Conservation (phyloP, 1,140 invertebrate species). For the Zaprionus vittiger region DNA sequence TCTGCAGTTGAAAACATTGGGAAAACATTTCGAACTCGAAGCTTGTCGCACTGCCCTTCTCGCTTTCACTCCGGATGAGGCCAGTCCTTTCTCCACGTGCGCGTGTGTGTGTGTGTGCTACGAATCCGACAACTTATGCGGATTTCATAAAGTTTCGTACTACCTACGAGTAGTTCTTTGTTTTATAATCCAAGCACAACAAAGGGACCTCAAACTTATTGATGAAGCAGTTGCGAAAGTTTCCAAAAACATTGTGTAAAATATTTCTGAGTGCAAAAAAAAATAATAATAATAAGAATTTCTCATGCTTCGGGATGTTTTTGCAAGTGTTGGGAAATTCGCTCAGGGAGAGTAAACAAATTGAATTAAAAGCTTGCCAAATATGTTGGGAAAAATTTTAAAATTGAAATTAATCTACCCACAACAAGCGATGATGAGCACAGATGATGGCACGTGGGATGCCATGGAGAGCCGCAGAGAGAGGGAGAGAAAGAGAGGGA, state of each 20-base stretch:
- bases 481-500: too few relatives aligned
- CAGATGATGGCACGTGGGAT: background rate
- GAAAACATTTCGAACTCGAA: background rate
- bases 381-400: background rate
- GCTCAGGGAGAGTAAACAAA: background rate
- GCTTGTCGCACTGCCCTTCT: background rate
- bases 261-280: background rate
- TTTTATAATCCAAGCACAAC: conserved; percentile 1
- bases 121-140: conserved; percentile 2
- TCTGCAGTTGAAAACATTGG: background rate
- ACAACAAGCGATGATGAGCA: background rate
- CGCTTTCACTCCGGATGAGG: background rate
- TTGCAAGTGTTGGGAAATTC: conserved; percentile 1
- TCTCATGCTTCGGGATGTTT: background rate
- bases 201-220: background rate
- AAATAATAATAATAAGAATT: background rate
- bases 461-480: background rate
- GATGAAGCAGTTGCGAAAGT: background rate
- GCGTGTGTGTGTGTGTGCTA: background rate
- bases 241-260: background rate
- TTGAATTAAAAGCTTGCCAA: background rate
- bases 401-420: conserved; percentile 2
- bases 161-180: conserved; percentile 1
- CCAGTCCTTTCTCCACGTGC: background rate
- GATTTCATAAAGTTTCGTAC: background rate